Evolutionary conservation across 1,140 invertebrate genomes (phyloP).

Genomic region (Bombus superbus): DNA sequence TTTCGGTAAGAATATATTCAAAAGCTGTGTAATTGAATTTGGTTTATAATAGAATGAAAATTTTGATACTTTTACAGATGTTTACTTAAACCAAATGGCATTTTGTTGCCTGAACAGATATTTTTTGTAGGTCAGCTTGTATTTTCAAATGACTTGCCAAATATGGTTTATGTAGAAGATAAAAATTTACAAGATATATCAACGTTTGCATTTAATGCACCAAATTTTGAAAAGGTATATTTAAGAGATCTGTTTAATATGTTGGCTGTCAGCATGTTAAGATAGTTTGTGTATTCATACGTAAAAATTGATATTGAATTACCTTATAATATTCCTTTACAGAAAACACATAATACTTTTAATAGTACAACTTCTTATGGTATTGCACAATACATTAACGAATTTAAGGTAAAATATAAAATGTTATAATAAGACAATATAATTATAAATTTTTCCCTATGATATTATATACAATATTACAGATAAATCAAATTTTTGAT

Average conservation of each 20-base stretch:
- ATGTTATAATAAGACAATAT: not conserved
- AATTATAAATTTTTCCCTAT: slow-evolving; percentile 11
- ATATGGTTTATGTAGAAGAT: slow-evolving; percentile 72
- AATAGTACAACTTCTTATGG: slow-evolving; percentile 72
- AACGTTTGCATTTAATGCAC: slow-evolving; percentile 4
- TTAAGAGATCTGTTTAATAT: slow-evolving; percentile 14
- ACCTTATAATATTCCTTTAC: slow-evolving; percentile 50
- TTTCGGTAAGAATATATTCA: slow-evolving; percentile 59
- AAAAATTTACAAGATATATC: slow-evolving; percentile 64
- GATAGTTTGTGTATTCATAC: not conserved
- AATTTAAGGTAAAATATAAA: slow-evolving; percentile 78
- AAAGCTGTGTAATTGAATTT: slow-evolving; percentile 28
- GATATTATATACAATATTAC: slow-evolving; percentile 41
- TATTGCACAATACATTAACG: slow-evolving; percentile 82
- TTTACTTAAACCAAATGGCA: slow-evolving; percentile 70
- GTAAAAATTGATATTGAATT: slow-evolving; percentile 35
- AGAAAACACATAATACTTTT: slow-evolving; percentile 30
- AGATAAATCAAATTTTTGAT: slow-evolving; percentile 76
- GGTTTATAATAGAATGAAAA: slow-evolving; percentile 47
- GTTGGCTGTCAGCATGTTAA: not conserved
- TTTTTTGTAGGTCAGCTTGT: slow-evolving; percentile 73
- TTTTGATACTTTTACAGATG: slow-evolving; percentile 54
- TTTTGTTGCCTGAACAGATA: slow-evolving; percentile 79
- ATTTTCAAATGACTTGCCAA: slow-evolving; percentile 72
- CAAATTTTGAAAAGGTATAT: slow-evolving; percentile 58